Conservation (phyloP, 2,113 vertebrate species). For the Ptyas mucosa region DNA sequence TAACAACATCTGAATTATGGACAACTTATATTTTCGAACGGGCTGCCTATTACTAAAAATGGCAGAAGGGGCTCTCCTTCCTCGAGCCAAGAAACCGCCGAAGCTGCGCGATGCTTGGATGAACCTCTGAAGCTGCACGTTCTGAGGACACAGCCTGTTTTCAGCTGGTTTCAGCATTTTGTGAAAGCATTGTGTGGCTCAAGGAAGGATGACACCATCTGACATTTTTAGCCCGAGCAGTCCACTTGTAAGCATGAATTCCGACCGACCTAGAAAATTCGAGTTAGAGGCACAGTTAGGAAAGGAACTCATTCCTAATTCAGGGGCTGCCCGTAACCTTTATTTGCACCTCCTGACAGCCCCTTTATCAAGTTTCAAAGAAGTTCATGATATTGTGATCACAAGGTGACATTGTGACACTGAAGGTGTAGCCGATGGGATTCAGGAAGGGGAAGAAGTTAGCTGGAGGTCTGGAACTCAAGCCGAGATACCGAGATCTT, state of each 20-base stretch:
- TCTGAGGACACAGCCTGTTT: not conserved
- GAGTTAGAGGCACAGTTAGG: not conserved
- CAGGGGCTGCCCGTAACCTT: too few species aligned
- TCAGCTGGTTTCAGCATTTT: not conserved
- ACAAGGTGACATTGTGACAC: too few species aligned
- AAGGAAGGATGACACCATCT: not conserved
- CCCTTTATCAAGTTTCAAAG: not conserved
- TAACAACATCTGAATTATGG: too few species aligned
- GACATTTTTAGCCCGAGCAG: too few species aligned
- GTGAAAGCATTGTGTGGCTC: not conserved
- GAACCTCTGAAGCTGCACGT: not conserved
- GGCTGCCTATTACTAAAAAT: too few species aligned
- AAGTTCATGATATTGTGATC: not conserved
- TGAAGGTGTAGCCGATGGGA: not conserved
- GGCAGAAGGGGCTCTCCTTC: too few species aligned
- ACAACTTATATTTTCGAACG: too few species aligned
- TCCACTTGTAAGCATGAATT: not conserved
- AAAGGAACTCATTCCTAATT: not conserved
- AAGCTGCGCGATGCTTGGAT: too few species aligned
- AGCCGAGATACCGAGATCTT: not conserved
- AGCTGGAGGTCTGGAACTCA: not conserved
- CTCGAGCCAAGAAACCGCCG: too few species aligned
- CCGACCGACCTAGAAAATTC: too few species aligned
- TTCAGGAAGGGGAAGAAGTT: not conserved
- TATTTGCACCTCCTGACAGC: not conserved